Conservation (phyloP, 2,113 vertebrate genomes). For the Sapayoa aenigma region DNA sequence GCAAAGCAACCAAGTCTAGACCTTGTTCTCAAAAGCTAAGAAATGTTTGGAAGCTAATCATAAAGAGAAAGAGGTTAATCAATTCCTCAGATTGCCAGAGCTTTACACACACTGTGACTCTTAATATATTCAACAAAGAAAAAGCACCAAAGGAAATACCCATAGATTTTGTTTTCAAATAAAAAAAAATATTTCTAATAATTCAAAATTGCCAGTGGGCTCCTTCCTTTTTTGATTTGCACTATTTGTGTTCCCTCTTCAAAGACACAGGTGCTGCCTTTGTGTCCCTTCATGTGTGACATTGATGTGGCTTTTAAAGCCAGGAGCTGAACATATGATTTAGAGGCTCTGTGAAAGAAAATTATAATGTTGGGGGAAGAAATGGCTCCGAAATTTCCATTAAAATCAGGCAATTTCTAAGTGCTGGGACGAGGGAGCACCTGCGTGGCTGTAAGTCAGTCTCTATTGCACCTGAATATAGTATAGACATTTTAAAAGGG, state of each 20-base stretch:
- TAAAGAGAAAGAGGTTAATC: constrained; percentile 10
- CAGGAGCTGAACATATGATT: constrained; percentile 11
- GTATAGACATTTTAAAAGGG: background rate
- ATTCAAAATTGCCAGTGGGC: constrained; percentile 5
- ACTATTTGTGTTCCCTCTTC: constrained; percentile 8
- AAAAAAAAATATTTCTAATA: background rate
- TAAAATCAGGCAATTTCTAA: constrained; percentile 7
- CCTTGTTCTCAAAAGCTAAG: background rate
- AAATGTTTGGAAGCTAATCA: background rate
- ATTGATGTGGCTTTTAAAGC: constrained; percentile 35
- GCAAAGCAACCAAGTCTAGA: background rate
- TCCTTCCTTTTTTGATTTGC: background rate
- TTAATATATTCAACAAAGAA: background rate
- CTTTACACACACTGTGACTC: background rate
- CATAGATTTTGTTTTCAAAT: background rate
- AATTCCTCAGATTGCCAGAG: background rate
- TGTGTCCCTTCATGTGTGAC: constrained; percentile 15
- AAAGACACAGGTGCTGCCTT: background rate
- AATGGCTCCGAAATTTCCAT: background rate
- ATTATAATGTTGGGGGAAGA: constrained; percentile 2
- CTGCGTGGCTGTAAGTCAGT: background rate
- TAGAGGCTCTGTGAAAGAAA: constrained; percentile 31
- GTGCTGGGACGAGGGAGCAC: background rate
- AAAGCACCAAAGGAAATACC: background rate
- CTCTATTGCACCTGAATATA: background rate